Conservation (phyloP, 2,888 invertebrate species). For the Petrolisthes manimaculis region DNA sequence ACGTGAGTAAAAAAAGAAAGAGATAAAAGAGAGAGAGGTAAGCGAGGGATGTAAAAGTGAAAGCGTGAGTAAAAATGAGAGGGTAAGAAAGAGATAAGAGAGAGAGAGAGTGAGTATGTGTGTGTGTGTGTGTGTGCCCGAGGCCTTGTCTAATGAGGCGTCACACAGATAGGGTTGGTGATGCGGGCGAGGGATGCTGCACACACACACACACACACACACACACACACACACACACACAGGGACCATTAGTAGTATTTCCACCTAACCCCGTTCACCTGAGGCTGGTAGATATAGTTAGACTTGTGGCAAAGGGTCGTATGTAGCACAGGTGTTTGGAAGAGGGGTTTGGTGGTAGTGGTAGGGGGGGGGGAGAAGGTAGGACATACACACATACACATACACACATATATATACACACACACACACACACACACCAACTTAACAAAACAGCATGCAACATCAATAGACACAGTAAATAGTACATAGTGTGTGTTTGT, state of each 20-base stretch:
- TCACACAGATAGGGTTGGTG: conserved; percentile 25
- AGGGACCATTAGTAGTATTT: conserved; percentile 4
- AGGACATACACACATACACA: neutral
- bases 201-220: neutral
- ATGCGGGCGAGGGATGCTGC: neutral
- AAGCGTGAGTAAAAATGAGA: neutral
- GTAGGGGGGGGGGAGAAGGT: no score
- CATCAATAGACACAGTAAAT: neutral
- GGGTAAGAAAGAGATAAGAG: neutral
- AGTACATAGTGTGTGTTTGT: neutral
- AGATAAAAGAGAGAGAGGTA: neutral
- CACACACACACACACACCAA: neutral
- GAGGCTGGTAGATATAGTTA: no score
- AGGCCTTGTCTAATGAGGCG: conserved; percentile 23
- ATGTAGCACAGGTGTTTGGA: neutral
- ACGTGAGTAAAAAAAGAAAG: neutral
- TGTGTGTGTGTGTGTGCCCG: neutral
- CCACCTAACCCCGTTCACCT: neutral
- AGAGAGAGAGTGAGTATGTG: neutral
- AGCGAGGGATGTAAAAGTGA: neutral
- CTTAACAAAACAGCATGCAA: neutral
- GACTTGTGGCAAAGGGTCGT: neutral
- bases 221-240: neutral
- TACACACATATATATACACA: neutral
- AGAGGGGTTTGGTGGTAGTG: neutral